A percentile compares a stretch with the other conserved stretches of the same genome.
phyloP scores from a whole-genome alignment of 2,113 vertebrate genomes.

The Picathartes gymnocephalus region DNA sequence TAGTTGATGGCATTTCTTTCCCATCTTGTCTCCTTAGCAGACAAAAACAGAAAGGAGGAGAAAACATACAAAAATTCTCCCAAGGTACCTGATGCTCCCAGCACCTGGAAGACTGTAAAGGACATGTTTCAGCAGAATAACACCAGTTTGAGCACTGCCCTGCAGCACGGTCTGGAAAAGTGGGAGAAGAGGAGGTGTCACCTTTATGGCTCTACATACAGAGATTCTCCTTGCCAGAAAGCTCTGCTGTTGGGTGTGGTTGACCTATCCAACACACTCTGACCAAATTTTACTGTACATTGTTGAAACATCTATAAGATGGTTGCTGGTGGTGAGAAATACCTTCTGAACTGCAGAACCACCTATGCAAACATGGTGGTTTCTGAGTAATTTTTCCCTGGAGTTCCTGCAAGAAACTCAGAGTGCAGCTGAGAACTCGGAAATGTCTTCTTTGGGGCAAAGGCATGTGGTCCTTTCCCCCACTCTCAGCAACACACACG shows the following conservation, averaged over 20 bases:
- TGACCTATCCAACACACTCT: not conserved
- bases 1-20: not conserved
- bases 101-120: not conserved
- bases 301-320: not conserved
- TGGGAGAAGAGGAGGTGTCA: rapidly evolving
- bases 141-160: not conserved
- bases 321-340: not conserved
- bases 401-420: rapidly evolving
- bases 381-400: not conserved
- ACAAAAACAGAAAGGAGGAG: not conserved
- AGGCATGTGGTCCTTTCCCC: not conserved
- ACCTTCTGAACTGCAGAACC: not conserved
- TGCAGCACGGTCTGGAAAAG: not conserved
- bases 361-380: rapidly evolving
- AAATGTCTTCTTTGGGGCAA: not conserved
- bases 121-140: not conserved
- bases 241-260: not conserved
- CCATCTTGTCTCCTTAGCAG: not conserved
- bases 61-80: not conserved
- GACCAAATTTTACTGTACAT: not conserved
- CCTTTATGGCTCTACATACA: not conserved
- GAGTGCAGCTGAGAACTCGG: not conserved
- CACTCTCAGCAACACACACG: not conserved
- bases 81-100: not conserved
- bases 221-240: not conserved